Conservation (phyloP, 1,140 invertebrate species). For the Trypoxylus dichotomus region DNA sequence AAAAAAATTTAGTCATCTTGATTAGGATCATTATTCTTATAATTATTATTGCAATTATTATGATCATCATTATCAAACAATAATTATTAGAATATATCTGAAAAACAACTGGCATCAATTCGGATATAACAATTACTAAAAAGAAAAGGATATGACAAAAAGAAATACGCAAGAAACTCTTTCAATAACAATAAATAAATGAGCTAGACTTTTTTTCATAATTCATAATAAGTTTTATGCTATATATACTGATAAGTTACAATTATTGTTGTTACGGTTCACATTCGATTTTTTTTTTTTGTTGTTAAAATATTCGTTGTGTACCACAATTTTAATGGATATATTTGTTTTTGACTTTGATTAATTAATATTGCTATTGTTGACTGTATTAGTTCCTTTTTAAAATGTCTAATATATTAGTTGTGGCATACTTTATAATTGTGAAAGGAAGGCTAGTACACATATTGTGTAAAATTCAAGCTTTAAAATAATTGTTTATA, state of each 20-base stretch:
- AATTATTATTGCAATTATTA: slow-evolving; percentile 11
- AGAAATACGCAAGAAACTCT: background rate
- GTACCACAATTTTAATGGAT: background rate
- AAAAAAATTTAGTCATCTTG: slow-evolving; percentile 22
- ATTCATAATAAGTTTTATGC: slow-evolving; percentile 10
- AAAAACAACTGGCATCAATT: background rate
- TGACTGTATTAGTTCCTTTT: slow-evolving; percentile 3
- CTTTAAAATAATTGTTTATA: slow-evolving; percentile 40
- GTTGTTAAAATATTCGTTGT: background rate
- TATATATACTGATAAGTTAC: background rate
- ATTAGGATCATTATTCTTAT: slow-evolving; percentile 26
- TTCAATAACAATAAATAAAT: background rate
- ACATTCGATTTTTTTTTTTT: slow-evolving; percentile 26
- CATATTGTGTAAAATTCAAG: slow-evolving; percentile 42
- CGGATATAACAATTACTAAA: background rate
- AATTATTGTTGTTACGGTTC: slow-evolving; percentile 15
- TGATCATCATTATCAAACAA: background rate
- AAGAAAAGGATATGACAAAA: background rate
- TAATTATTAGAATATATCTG: background rate
- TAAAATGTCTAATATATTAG: background rate
- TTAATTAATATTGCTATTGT: background rate
- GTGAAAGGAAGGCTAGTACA: slow-evolving; percentile 32
- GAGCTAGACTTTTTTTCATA: slow-evolving; percentile 19
- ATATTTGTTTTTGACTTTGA: background rate
- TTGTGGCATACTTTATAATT: slow-evolving; percentile 2